Percentiles rank a stretch among this genome's conserved stretches.
Evolutionary conservation across 2,888 invertebrate genomes (phyloP).

Genomic region (Smittia sp.): DNA sequence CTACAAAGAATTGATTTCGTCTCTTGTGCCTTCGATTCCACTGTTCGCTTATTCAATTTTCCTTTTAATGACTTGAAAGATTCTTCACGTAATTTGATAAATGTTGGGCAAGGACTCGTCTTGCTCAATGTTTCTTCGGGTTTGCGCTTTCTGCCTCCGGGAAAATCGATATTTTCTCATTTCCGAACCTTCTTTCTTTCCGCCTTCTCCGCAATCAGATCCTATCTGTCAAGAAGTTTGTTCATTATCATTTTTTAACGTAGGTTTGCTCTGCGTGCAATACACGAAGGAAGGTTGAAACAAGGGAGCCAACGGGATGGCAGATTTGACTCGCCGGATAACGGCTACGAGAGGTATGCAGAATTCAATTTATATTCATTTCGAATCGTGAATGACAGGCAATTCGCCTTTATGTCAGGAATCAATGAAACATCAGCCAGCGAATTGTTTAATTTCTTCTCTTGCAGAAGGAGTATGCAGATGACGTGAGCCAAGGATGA

Average conservation of each 20-base stretch:
- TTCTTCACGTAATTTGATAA: too few species aligned
- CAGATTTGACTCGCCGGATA: too few species aligned
- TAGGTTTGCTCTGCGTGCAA: neutral
- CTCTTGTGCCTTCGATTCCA: too few species aligned
- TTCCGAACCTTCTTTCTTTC: neutral
- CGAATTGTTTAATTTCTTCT: neutral
- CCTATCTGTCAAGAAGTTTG: slow-evolving; percentile 9
- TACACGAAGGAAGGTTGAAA: neutral
- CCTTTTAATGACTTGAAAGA: too few species aligned
- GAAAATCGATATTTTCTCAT: neutral
- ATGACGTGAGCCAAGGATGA: neutral
- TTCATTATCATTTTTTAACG: slow-evolving; percentile 6
- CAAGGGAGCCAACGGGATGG: neutral
- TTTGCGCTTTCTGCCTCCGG: too few species aligned
- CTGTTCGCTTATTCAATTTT: too few species aligned
- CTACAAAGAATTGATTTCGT: too few species aligned
- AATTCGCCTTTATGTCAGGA: slow-evolving; percentile 25
- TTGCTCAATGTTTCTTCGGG: too few species aligned
- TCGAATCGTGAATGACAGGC: slow-evolving; percentile 28
- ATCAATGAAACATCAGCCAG: neutral
- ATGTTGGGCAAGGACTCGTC: too few species aligned
- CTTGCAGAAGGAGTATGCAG: too few species aligned
- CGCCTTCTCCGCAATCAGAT: neutral
- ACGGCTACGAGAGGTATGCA: neutral
- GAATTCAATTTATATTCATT: slow-evolving; percentile 39